Evolutionary conservation across 2,113 vertebrate species (phyloP), one percentile per base, ranked within the genome.

Genomic region (Phalacrocorax brasilianus): DNA sequence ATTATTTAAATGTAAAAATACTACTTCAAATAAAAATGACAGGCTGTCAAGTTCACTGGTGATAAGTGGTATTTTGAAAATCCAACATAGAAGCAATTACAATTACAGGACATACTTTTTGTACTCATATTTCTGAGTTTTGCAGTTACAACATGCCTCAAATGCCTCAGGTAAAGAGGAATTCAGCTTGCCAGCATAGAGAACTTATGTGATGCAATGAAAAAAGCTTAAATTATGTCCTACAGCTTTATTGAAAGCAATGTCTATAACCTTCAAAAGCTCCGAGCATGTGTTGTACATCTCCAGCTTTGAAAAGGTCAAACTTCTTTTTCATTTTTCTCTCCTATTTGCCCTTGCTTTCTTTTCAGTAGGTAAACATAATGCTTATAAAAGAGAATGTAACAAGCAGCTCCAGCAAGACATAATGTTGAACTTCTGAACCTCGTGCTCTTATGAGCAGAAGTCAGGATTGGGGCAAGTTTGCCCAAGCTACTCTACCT

Each of bases 231-330:
- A 92, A 26, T 68, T 81, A 56, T 21, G 70, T 85, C 66, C 76
- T 73, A 76, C 52, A 94, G 61, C 52, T 92, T 76, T 85, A 80
- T 47, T 87, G 85, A 90, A 96, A 95, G 50, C 75, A 79, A 87
- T 16, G 55, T 47, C 89, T 75, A 20, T 79, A 88, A 85, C 74
- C 87, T 94, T 87, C 82, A 87, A 44, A 92, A 94, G 38, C 50
- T 59, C 73, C 35, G 50, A 85, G 85, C 47, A 56, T 26, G 80
- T 87, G 49, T 86, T 63, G 6, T 85, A 75, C 85, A 72, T 44
- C 73, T 85, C 86, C 44, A 79, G 55, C 67, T 87, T 8, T 75
- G 76, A 84, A 94, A 89, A 96, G 91, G 91, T 90, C 86, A 86
- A 81, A 78, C 14, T 74, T 73, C 76, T 68, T 50, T 91, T 74